Conservation (phyloP, 2,113 vertebrate genomes). For the Macroglossus sobrinus region DNA sequence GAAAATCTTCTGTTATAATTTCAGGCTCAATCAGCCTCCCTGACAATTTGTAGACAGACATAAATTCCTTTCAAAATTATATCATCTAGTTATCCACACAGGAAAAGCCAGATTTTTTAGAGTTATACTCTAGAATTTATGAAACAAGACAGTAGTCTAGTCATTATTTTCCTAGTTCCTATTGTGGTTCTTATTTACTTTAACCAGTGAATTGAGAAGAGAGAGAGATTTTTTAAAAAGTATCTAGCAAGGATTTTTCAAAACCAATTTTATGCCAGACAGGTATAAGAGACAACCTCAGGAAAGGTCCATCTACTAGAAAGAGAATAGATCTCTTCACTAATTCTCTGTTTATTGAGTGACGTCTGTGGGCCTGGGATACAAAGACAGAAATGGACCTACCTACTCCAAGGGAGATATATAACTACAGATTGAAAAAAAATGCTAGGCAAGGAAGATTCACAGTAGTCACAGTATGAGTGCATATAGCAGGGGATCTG, state of each 20-base stretch:
- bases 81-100: conserved; percentile 3
- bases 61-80: neutral
- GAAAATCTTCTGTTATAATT: conserved; percentile 22
- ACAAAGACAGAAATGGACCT: neutral
- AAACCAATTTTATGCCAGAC: neutral
- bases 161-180: neutral
- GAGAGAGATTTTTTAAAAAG: neutral
- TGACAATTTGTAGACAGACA: neutral
- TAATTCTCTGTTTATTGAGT: neutral
- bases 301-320: neutral
- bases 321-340: neutral
- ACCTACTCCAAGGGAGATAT: neutral
- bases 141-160: neutral
- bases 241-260: neutral
- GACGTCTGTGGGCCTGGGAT: neutral
- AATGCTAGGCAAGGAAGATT: neutral
- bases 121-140: neutral
- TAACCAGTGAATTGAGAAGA: neutral
- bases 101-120: neutral
- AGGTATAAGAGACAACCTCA: neutral
- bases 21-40: conserved; percentile 10
- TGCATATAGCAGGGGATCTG: neutral
- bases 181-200: neutral
- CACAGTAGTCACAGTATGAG: neutral
- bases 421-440: neutral